phyloP scores from a whole-genome alignment of 2,797 vertebrate genomes.

The Caiman crocodilus region DNA sequence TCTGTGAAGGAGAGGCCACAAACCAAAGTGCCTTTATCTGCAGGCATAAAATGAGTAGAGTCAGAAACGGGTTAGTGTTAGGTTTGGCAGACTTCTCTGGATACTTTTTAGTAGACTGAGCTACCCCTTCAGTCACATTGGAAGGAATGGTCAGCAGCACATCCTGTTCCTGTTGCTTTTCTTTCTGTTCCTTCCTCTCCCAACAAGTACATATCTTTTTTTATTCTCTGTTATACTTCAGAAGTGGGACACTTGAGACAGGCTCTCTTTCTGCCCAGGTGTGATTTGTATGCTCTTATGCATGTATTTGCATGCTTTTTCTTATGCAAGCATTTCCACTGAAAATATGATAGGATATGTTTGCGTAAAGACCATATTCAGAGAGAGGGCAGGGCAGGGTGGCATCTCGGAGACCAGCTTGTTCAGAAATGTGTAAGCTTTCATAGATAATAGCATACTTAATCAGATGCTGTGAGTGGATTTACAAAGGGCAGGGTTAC shows the following conservation, averaged over 20 bases:
- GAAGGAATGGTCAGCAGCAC: neutral
- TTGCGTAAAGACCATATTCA: too few relatives aligned
- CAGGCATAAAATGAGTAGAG: neutral
- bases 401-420: too few relatives aligned
- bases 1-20: neutral
- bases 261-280: too few relatives aligned
- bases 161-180: neutral
- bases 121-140: neutral
- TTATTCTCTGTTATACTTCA: neutral
- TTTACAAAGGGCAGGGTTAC: too few relatives aligned
- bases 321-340: too few relatives aligned
- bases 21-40: neutral
- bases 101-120: neutral
- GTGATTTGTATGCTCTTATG: neutral
- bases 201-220: neutral
- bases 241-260: neutral
- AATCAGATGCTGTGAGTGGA: too few relatives aligned
- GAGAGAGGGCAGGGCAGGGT: too few relatives aligned
- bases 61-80: neutral
- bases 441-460: too few relatives aligned
- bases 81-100: too few relatives aligned
- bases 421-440: too few relatives aligned
- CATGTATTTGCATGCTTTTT: too few relatives aligned
- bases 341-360: too few relatives aligned
- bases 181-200: neutral